A percentile compares a stretch with the other conserved stretches of the same genome.
These are phyloP conservation scores for Drosophila prostipennis DNA, from an alignment of 2,888 invertebrate species.

Conservation along the genomic window DNA sequence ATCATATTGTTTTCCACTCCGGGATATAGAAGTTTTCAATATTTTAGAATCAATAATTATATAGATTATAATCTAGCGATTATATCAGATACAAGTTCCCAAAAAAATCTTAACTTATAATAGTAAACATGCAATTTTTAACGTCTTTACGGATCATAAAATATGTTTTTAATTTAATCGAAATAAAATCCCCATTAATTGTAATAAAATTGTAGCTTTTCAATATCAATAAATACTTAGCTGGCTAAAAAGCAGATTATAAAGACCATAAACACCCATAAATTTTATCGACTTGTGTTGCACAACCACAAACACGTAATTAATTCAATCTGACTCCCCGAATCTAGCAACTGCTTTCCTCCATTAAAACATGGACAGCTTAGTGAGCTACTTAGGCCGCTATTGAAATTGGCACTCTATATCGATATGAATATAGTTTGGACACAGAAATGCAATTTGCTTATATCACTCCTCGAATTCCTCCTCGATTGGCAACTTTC, in stretches of 20 bases:
- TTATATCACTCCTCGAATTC: conserved; percentile 7
- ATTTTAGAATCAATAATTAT: too few species aligned
- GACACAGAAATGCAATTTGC: neutral
- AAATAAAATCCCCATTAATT: neutral
- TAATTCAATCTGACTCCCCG: conserved; percentile 1
- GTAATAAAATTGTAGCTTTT: too few species aligned
- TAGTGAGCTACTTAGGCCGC: too few species aligned
- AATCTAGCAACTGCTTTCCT: conserved; percentile 3
- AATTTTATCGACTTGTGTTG: neutral
- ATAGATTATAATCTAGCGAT: too few species aligned
- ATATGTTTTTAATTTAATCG: too few species aligned
- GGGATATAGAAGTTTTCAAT: too few species aligned
- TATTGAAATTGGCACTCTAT: too few species aligned
- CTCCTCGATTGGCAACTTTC: neutral
- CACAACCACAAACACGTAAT: conserved; percentile 1
- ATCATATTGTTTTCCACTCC: too few species aligned
- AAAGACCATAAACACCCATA: neutral
- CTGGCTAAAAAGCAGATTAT: neutral
- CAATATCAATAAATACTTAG: neutral
- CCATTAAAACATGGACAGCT: neutral
- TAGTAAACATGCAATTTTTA: too few species aligned
- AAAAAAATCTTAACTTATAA: too few species aligned
- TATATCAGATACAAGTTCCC: too few species aligned
- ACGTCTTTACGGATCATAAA: too few species aligned
- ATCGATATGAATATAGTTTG: neutral